Base-by-base conservation (phyloP, 2,888 invertebrate genomes). In the Platerodrilus igneus region DNA sequence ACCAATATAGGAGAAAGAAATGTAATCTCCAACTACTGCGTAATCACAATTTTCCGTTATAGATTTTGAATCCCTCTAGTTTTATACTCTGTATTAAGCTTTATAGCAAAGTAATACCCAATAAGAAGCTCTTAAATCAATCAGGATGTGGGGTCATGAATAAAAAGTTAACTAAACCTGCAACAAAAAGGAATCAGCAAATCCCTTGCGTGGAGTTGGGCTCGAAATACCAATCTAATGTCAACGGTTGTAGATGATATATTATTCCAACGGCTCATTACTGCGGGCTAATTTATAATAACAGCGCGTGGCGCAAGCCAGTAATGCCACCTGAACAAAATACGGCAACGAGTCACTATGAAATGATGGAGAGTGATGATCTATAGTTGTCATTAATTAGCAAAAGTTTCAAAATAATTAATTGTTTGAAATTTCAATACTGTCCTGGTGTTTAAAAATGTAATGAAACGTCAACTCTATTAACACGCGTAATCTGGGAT, bases 171-270 rank as follows among this genome's bases (percentile, higher is more conserved):
- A 15, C 31, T 21, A 32, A 32, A 32, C 31, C 21, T 22, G 31
- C 21, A 16, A 9, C 21, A 22, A 14, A 23, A 23, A 27, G 22
- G 21, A 30, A 27, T 37, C 26, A 22, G 23, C n/a, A 30, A 30
- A 16, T 33, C 38, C 43, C 30, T 26, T 26, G 43, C 26, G 43
- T 31, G 31, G 36, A 44, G 29, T 32, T 22, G 38, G 33, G 47
- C 51, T 50, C 51, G 51, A 53, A 51, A 53, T 53, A 51, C 50
- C 53, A 51, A 47, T 50, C 50, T 48, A 40, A 48, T 47, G 47
- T 48, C 50, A 51, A 41, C 48, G 47, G 42, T 48, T 45, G 46
- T 45, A 44, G 37, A 44, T 52, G 52, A 52, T 52, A 41, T 47
- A 52, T 51, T 47, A 49, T 49, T 37, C 36, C 37, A 47, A 40